These are phyloP conservation scores for Creontiades dilutus DNA, from an alignment of 2,888 invertebrate genomes.

Conservation along the genomic window DNA sequence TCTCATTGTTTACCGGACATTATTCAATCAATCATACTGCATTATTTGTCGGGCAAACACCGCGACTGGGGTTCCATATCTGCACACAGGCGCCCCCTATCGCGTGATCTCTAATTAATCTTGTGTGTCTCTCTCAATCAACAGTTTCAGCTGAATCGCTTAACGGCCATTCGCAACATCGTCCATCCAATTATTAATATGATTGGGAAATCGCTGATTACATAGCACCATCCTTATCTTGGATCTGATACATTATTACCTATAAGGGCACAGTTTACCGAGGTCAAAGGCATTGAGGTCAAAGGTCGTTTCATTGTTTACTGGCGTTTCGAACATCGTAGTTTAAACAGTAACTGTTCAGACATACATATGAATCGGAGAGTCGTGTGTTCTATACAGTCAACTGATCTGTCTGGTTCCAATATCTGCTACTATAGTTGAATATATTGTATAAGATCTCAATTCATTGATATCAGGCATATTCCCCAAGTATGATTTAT, in stretches of 20 bases:
- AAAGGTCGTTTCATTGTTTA: too few relatives aligned
- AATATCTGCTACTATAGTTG: too few relatives aligned
- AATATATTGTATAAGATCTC: too few relatives aligned
- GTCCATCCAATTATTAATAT: conserved; percentile 22
- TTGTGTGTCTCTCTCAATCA: conserved; percentile 26
- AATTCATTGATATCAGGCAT: too few relatives aligned
- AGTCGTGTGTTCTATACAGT: too few relatives aligned
- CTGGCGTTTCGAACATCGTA: too few relatives aligned
- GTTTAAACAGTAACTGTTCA: too few relatives aligned
- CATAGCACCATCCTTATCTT: neutral
- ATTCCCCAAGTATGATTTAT: too few relatives aligned
- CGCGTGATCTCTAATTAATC: conserved; percentile 34
- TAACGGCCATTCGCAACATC: conserved; percentile 14
- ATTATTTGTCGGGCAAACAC: conserved; percentile 23
- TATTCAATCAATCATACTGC: conserved; percentile 40
- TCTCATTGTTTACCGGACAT: conserved; percentile 26
- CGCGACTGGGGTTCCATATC: neutral
- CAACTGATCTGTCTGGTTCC: too few relatives aligned
- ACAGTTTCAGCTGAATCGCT: conserved; percentile 32
- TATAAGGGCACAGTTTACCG: too few relatives aligned
- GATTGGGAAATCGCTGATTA: conserved; percentile 35
- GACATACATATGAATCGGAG: too few relatives aligned
- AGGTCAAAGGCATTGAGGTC: too few relatives aligned
- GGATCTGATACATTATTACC: neutral
- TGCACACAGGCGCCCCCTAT: conserved; percentile 17